Evolutionary conservation across 1,140 invertebrate species (phyloP).

Genomic region (Drusus annulatus): DNA sequence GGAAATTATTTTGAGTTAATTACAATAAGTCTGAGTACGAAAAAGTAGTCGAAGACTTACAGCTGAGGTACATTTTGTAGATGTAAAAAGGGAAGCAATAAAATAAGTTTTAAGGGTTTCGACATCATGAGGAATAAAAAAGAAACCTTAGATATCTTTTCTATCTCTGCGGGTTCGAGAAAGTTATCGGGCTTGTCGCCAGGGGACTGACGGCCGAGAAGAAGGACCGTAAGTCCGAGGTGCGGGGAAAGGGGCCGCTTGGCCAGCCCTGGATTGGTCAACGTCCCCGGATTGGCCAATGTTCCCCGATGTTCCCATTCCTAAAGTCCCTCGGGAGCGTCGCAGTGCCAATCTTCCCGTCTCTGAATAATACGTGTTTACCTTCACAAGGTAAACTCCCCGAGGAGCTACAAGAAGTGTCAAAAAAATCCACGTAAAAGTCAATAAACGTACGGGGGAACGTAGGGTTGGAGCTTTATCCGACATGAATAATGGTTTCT

Average conservation of each 20-base stretch:
- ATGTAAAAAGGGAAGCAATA: no score
- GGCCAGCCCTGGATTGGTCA: no score
- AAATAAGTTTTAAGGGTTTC: no score
- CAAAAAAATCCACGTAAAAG: constrained; percentile 25
- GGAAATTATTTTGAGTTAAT: no score
- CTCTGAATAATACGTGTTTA: constrained; percentile 33
- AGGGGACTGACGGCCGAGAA: not conserved
- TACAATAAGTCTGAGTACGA: no score
- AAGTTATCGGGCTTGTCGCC: not conserved
- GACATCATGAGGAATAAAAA: not conserved
- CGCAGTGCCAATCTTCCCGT: constrained; percentile 8
- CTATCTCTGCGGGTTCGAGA: not conserved
- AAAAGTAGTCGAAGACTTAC: no score
- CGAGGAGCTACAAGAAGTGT: constrained; percentile 15
- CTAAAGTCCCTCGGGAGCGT: not conserved
- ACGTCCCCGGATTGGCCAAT: no score
- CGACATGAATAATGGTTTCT: not conserved
- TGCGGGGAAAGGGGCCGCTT: not conserved
- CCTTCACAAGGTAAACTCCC: constrained; percentile 16
- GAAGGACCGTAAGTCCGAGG: not conserved
- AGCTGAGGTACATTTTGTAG: no score
- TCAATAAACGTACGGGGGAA: constrained; percentile 20
- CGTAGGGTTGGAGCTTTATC: not conserved
- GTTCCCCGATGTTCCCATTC: not conserved
- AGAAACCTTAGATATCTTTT: not conserved